Percentiles rank a stretch among this genome's conserved stretches.
Evolutionary conservation across 1,140 invertebrate genomes (phyloP).

Genomic region (Euwallacea similis): DNA sequence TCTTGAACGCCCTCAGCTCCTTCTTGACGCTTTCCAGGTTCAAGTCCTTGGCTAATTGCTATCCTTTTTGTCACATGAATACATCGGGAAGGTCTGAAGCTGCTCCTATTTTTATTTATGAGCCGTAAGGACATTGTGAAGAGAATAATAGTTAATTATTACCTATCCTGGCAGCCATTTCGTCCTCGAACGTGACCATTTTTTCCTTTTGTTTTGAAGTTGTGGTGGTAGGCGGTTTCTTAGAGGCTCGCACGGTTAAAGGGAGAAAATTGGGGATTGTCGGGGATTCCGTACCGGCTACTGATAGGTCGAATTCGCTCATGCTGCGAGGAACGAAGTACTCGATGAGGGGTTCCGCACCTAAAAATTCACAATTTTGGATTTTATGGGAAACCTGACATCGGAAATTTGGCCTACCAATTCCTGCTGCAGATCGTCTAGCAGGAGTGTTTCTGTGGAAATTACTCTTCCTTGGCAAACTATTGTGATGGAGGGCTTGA

Average conservation of each 20-base stretch:
- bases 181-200: constrained; percentile 82
- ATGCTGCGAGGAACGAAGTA: constrained; percentile 81
- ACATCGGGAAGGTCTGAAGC: constrained; percentile 58
- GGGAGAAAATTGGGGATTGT: constrained; percentile 43
- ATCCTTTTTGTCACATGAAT: constrained; percentile 64
- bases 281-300: constrained; percentile 56
- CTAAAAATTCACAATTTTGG: constrained; percentile 26
- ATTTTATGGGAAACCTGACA: neutral
- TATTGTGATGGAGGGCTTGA: constrained; percentile 61
- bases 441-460: constrained; percentile 68
- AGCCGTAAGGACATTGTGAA: too few species aligned
- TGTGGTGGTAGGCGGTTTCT: constrained; percentile 42
- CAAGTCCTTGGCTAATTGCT: constrained; percentile 45
- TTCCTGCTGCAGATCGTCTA: constrained; percentile 65
- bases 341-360: constrained; percentile 67
- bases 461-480: constrained; percentile 62
- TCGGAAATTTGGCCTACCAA: constrained; percentile 20
- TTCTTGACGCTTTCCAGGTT: constrained; percentile 45
- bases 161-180: constrained; percentile 54
- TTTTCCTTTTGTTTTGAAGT: constrained; percentile 59
- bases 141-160: neutral
- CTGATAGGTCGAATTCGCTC: constrained; percentile 76
- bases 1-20: constrained; percentile 50
- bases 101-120: neutral
- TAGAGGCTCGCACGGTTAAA: constrained; percentile 47